Base-by-base conservation (phyloP, 2,113 vertebrate species). In the Macaca nemestrina region DNA sequence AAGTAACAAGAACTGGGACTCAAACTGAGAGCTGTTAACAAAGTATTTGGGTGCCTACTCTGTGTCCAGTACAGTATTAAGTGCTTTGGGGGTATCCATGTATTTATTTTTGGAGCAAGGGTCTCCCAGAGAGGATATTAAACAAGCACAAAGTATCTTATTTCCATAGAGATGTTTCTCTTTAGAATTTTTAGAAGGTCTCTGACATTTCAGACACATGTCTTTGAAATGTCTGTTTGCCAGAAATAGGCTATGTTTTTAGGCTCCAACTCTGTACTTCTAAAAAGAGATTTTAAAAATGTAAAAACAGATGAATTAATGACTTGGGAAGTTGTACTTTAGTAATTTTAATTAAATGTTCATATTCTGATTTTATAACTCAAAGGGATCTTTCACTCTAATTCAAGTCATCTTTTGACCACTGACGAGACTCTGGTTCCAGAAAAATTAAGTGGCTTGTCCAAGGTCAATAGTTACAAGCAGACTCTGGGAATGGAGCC, bases 401-500 rank as follows among this genome's bases (percentile, higher is more conserved):
- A 95, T 73, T 97, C 89, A 92, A 96, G 92, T 96, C 83, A 86
- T 93, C 55, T 48, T 94, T 97, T 97, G 80, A 97, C 97, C 93
- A 97, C 97, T 97, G 92, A 97, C 4, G 38, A 97, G 96, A 96
- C 87, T 93, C 92, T 88, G 90, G 92, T 94, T 95, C 96, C 75
- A 95, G 68, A 95, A 98, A 93, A 96, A 94, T 96, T 83, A 96
- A 96, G 87, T 84, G 93, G 82, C 68, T 96, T 97, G 61, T 95
- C 95, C 97, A 98, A 96, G 97, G 70, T 97, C 97, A 97, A 94
- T 96, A 98, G 92, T 92, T 89, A 88, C 88, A 93, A 91, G 68
- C 92, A 82, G 92, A 38, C 68, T 95, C 86, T 94, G 84, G 90
- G 87, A 95, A 70, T 43, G 67, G 57, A 96, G 92, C 96, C 97